phyloP scores from a whole-genome alignment of 1,140 invertebrate genomes.

The Coboldia fuscipes region DNA sequence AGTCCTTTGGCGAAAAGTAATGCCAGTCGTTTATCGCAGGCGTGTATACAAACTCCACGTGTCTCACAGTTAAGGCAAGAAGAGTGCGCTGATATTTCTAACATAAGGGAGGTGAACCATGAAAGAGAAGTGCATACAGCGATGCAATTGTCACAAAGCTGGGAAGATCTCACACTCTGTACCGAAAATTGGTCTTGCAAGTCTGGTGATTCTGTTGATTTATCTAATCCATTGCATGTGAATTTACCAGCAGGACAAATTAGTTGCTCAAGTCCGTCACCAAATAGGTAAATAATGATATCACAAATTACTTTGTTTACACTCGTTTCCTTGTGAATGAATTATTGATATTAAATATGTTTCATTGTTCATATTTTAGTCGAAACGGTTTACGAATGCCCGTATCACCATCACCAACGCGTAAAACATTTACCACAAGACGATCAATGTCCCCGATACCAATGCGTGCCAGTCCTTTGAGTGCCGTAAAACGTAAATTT shows the following conservation, averaged over 20 bases:
- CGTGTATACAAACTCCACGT: too few relatives aligned
- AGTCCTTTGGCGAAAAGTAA: constrained; percentile 30
- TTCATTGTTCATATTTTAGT: constrained; percentile 4
- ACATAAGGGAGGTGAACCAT: constrained; percentile 65
- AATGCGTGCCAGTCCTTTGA: constrained; percentile 48
- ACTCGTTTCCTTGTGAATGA: too few relatives aligned
- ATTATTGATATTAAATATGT: not conserved
- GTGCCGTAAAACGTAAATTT: constrained; percentile 56
- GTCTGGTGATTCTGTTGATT: constrained; percentile 26
- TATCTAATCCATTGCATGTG: constrained; percentile 20
- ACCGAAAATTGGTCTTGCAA: constrained; percentile 28
- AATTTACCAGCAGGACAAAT: constrained; percentile 9
- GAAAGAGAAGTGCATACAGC: constrained; percentile 69
- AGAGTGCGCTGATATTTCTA: constrained; percentile 62
- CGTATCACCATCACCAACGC: constrained; percentile 59
- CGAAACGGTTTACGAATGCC: constrained; percentile 22
- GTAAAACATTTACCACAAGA: constrained; percentile 53
- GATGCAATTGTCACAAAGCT: constrained; percentile 78
- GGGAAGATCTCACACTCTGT: constrained; percentile 66
- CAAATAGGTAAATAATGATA: constrained; percentile 10
- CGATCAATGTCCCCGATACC: constrained; percentile 66
- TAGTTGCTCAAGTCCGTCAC: constrained; percentile 17
- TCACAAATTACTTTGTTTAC: not conserved
- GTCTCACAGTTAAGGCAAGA: constrained; percentile 71
- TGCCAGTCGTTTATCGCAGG: constrained; percentile 41